A percentile compares a stretch with the other conserved stretches of the same genome.
Conservation (phyloP, 2,797 vertebrate genomes). For the Pantherophis vulpinus region DNA sequence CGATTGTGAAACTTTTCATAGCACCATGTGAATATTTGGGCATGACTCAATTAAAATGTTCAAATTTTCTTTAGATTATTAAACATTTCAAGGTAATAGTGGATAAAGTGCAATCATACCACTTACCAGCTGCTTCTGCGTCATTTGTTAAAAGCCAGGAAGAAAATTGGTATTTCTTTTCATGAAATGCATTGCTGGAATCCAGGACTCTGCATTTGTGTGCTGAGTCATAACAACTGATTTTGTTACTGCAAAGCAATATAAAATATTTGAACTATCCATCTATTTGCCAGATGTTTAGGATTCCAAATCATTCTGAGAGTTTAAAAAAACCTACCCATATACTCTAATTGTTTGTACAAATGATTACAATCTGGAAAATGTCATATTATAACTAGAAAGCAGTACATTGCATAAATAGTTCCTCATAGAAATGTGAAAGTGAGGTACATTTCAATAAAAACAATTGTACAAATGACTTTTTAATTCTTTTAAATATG, state of each 20-base stretch:
- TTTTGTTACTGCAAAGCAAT: neutral
- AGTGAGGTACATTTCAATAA: conserved; percentile 23
- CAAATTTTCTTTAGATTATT: conserved; percentile 38
- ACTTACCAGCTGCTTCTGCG: conserved; percentile 36
- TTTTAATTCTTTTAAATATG: neutral
- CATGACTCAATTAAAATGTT: too few relatives aligned
- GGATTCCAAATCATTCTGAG: neutral
- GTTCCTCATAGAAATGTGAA: conserved; percentile 30
- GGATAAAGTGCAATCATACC: conserved; percentile 46
- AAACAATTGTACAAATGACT: neutral
- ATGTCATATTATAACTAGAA: conserved; percentile 18
- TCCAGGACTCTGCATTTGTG: neutral
- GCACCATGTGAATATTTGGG: too few relatives aligned
- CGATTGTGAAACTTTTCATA: too few relatives aligned
- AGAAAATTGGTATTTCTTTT: conserved; percentile 23
- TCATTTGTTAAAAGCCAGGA: conserved; percentile 25
- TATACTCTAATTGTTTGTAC: neutral
- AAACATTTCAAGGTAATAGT: conserved; percentile 43
- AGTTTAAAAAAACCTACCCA: too few relatives aligned
- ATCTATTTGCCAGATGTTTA: neutral
- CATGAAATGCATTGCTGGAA: neutral
- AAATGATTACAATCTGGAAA: conserved; percentile 13
- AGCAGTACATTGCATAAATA: conserved; percentile 16
- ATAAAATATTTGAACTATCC: neutral
- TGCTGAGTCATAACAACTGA: neutral